Base-by-base conservation (phyloP, 2,113 vertebrate species). In the Procavia capensis region DNA sequence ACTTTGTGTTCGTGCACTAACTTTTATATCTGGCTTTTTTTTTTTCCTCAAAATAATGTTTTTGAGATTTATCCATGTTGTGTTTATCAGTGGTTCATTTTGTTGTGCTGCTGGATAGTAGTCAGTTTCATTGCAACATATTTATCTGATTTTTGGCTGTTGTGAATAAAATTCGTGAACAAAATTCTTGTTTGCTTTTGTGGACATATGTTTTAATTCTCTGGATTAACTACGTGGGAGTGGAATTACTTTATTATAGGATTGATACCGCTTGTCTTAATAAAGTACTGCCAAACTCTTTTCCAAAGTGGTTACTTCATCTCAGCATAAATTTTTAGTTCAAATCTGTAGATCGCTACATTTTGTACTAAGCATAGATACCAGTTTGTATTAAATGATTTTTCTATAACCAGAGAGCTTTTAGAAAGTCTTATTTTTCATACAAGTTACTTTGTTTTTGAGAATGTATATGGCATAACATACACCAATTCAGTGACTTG, bases 61-160 rank as follows among this genome's bases (percentile, higher is more conserved):
- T 72, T 54, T 54, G 50, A 54, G 50, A 13, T 54, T 54, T 54
- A 54, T 54, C 50, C 50, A 17, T 54, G 50, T 54, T 16, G 50
- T 54, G 17, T 85, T 27, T 83, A 57, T 88, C 70, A 84, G 72
- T 88, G 59, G 41, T 63, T 88, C 17, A 64, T 92, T 95, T n/a
- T 63, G 16, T 95, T 85, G 63, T 85, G 50, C 3, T 89, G 11
- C 29, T 85, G n/a, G 84, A 2, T 50, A 27, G 9, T 88, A 6
- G 43, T 72, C 8, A 6, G 5, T 91, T 83, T 88, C 70, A 78
- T 6, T n/a, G 45, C 43, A 36, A 54, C 70, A 72, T 79, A 41
- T 89, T 66, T 66, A 82, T 80, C 31, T 3, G 6, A 81, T 61
- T 79, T 57, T 63, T 84, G 34, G 3, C 59, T 63, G 9, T 79